phyloP scores from a whole-genome alignment of 2,888 invertebrate genomes.

The Spialia ferax region DNA sequence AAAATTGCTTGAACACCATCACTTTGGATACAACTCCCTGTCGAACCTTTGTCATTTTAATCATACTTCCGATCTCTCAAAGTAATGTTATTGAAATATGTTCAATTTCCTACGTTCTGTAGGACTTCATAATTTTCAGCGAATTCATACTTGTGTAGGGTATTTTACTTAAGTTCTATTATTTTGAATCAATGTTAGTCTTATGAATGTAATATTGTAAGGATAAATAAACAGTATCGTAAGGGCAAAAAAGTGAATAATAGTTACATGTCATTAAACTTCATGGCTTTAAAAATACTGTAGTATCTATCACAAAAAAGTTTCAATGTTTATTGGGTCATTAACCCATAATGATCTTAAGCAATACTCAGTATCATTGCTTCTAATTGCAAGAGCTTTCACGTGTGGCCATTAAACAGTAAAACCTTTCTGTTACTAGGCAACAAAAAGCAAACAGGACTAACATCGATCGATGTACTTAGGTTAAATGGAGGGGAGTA shows the following conservation, averaged over 20 bases:
- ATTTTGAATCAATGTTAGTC: slow-evolving; percentile 18
- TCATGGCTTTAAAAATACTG: too few species aligned
- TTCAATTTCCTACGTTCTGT: slow-evolving; percentile 81
- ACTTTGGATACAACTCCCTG: slow-evolving; percentile 66
- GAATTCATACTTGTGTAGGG: slow-evolving; percentile 45
- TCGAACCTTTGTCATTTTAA: slow-evolving; percentile 86
- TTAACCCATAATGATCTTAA: slow-evolving; percentile 40
- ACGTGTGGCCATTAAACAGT: slow-evolving; percentile 47
- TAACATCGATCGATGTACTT: slow-evolving; percentile 53
- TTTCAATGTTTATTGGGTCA: neutral
- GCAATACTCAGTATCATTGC: slow-evolving; percentile 40
- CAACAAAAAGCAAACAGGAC: slow-evolving; percentile 60
- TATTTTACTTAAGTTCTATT: slow-evolving; percentile 23
- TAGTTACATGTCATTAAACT: too few species aligned
- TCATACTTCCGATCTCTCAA: slow-evolving; percentile 84
- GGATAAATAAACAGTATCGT: too few species aligned
- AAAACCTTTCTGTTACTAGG: slow-evolving; percentile 57
- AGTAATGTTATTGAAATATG: slow-evolving; percentile 86
- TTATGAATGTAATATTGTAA: slow-evolving; percentile 35
- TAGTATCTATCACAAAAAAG: too few species aligned
- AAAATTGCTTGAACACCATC: slow-evolving; percentile 60
- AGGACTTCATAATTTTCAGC: slow-evolving; percentile 68
- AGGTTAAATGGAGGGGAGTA: slow-evolving; percentile 27
- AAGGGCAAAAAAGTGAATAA: too few species aligned
- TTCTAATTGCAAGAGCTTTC: slow-evolving; percentile 39